These are phyloP conservation scores for Adelosebastes latens DNA, from an alignment of 2,797 vertebrate genomes.

Conservation along the genomic window DNA sequence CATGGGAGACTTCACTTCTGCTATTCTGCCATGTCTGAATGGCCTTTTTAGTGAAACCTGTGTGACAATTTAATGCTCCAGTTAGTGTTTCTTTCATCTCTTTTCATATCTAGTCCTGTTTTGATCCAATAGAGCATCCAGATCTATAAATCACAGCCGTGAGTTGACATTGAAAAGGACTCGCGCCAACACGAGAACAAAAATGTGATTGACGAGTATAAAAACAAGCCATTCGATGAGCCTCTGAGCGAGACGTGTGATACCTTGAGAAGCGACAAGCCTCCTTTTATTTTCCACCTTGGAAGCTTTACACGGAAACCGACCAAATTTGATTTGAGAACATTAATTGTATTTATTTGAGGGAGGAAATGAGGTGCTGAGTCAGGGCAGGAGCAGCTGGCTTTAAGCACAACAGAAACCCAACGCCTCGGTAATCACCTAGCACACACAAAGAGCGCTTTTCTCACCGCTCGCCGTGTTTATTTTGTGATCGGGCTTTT, in stretches of 20 bases:
- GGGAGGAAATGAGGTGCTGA: constrained; percentile 73
- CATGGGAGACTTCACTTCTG: constrained; percentile 15
- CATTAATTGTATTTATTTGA: constrained; percentile 77
- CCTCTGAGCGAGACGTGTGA: constrained; percentile 30
- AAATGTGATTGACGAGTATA: constrained; percentile 45
- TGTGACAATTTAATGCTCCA: constrained; percentile 3
- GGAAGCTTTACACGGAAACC: constrained; percentile 60
- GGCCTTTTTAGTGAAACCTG: constrained; percentile 5
- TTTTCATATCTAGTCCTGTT: constrained; percentile 27
- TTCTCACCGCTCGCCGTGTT: constrained; percentile 53
- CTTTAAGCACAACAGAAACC: constrained; percentile 70
- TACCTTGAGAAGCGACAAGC: constrained; percentile 49
- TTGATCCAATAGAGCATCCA: background rate
- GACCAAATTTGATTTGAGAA: constrained; percentile 69
- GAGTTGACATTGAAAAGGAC: constrained; percentile 37
- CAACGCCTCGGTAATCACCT: constrained; percentile 63
- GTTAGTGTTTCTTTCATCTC: constrained; percentile 12
- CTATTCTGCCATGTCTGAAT: background rate
- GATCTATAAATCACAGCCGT: constrained; percentile 44
- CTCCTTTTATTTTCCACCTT: constrained; percentile 72
- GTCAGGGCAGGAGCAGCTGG: constrained; percentile 65
- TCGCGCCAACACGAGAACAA: constrained; percentile 30
- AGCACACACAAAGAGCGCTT: constrained; percentile 60
- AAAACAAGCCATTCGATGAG: constrained; percentile 34
- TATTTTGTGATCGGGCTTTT: constrained; percentile 63